A percentile compares a stretch with the other conserved stretches of the same genome.
Evolutionary conservation across 2,113 vertebrate genomes (phyloP).

Genomic region (Oncorhynchus tshawytscha): DNA sequence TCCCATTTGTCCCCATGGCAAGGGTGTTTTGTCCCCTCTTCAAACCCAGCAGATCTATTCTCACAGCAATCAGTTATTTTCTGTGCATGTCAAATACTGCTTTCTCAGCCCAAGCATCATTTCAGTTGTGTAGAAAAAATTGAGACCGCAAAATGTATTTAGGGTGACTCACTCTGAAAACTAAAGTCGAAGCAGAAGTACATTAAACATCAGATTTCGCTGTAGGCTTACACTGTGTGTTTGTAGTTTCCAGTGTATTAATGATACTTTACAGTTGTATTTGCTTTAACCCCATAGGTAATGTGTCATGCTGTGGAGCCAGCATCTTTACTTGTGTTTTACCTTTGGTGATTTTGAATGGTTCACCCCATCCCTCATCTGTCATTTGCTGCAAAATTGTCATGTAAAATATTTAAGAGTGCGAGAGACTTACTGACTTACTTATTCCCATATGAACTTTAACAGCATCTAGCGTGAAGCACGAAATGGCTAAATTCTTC

Average conservation of each 20-base stretch:
- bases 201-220: too few relatives aligned
- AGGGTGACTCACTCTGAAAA: background rate
- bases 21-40: too few relatives aligned
- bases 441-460: conserved; percentile 17
- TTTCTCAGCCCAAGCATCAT: too few relatives aligned
- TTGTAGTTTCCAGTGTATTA: too few relatives aligned
- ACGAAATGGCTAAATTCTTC: conserved; percentile 9
- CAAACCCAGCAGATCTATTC: background rate
- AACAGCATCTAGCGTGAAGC: conserved; percentile 11
- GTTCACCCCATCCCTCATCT: conserved; percentile 18
- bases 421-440: conserved; percentile 50
- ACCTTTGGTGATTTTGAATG: conserved; percentile 10
- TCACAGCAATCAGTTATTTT: background rate
- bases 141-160: too few relatives aligned
- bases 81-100: background rate
- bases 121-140: too few relatives aligned
- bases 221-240: too few relatives aligned
- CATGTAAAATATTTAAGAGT: conserved; percentile 57
- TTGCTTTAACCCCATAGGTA: too few relatives aligned
- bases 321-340: background rate
- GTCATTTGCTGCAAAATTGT: conserved; percentile 46
- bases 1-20: too few relatives aligned
- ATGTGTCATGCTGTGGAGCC: background rate
- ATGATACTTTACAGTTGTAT: too few relatives aligned
- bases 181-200: background rate